Percentiles rank a stretch among this genome's conserved stretches.
These are phyloP conservation scores for Eucidaris tribuloides DNA, from an alignment of 35 echinoderm and acorn worm species.

Conservation along the genomic window DNA sequence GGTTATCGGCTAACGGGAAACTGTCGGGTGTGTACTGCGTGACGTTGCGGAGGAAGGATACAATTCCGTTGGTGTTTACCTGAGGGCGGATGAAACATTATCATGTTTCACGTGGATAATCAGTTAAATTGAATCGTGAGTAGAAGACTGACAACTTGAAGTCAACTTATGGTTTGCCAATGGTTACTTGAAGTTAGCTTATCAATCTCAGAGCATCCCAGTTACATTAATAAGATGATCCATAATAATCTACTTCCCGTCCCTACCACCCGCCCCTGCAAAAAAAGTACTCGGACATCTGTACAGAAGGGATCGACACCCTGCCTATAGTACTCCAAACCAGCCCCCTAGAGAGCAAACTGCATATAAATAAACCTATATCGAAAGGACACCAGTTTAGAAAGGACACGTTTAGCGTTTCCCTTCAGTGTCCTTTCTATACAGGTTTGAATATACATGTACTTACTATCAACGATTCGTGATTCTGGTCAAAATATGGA, in stretches of 20 bases:
- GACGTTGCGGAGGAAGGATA: conserved; percentile 80
- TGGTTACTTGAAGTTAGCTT: not conserved
- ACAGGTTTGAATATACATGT: too few relatives aligned
- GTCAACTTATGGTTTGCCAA: not conserved
- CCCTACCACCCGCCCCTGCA: not conserved
- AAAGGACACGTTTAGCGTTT: not conserved
- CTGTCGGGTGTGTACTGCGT: conserved; percentile 61
- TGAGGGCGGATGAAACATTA: conserved; percentile 13
- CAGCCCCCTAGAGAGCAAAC: not conserved
- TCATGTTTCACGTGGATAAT: too few relatives aligned
- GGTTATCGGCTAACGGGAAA: conserved; percentile 71
- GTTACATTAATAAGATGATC: not conserved
- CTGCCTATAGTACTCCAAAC: not conserved
- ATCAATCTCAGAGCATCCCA: not conserved
- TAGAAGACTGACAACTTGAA: not conserved
- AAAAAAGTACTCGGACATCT: not conserved
- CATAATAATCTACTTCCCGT: not conserved
- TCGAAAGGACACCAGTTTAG: not conserved
- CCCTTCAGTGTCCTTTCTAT: too few relatives aligned
- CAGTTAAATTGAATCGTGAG: not conserved
- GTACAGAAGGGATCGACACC: not conserved
- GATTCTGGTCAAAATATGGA: conserved; percentile 76
- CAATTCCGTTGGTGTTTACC: conserved; percentile 87
- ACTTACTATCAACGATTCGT: conserved; percentile 52
- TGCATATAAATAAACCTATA: not conserved